Evolutionary conservation across 2,888 invertebrate genomes (phyloP), one percentile per base, ranked within the genome.

Genomic region (Heliconius hortense): DNA sequence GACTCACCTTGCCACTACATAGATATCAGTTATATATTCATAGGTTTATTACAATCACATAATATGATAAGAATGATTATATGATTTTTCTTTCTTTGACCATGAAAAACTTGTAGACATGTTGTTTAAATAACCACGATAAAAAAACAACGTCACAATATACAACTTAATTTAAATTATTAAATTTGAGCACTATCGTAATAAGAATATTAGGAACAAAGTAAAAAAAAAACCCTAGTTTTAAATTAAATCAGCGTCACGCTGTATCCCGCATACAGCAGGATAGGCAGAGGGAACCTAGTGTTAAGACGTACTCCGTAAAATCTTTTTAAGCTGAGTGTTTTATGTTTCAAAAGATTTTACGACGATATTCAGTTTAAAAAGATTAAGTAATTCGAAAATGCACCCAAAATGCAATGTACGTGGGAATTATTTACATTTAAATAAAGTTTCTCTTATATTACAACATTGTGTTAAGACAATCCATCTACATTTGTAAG

Each of bases 1-100:
- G 72, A 72, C 72, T 73, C 73, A 77, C 78, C 78, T 75, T 78
- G 78, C 28, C 64, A 64, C 72, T 74, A 77, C 67, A 62, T 60
- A 74, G 67, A 73, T 43, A 60, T 31, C 24, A 35, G 24, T 66
- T 66, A 66, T 66, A 24, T 66, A 43, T 43, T 39, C 39, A 66
- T 15, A 66, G 18, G 15, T 66, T n/a, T 66, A 43, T 66, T 24
- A 66, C 15, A 24, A 15, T 39, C 66, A 35, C 66, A 39, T 66
- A 39, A 39, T 39, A 39, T 66, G 66, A 66, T 66, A 66, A 66
- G 66, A 39, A 8, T 66, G 4, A 35, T 66, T 39, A 24, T 39
- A 66, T 39, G 39, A n/a, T 35, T 66, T 63, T 66, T 39, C 13
- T 43, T 43, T 24, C n/a, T 18, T 24, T 39, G 15, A n/a, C 24